phyloP scores from a whole-genome alignment of 1,140 invertebrate genomes.

The Vollenhovia emeryi region DNA sequence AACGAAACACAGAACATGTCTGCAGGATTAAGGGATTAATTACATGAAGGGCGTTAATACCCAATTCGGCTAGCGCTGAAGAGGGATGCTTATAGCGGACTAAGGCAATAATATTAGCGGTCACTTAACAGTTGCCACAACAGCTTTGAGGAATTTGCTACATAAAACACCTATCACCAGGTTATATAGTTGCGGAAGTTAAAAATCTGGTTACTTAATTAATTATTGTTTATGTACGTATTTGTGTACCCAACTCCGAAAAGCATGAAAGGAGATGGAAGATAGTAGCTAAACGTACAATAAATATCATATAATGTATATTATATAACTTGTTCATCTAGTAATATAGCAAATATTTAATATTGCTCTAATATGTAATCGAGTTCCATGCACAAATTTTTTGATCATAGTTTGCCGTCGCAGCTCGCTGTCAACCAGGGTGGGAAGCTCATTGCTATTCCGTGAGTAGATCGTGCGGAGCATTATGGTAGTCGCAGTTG shows the following conservation, averaged over 20 bases:
- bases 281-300: not conserved
- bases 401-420: constrained; percentile 53
- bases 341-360: constrained; percentile 17
- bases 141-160: constrained; percentile 19
- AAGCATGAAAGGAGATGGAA: not conserved
- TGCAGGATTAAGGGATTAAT: constrained; percentile 83
- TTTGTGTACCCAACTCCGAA: not conserved
- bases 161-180: not conserved
- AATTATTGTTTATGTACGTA: not conserved
- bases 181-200: not conserved
- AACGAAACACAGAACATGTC: constrained; percentile 73
- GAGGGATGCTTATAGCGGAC: constrained; percentile 76
- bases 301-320: not conserved
- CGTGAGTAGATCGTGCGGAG: constrained; percentile 72
- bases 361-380: constrained; percentile 1
- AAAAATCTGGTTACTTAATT: not conserved
- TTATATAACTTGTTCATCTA: not conserved
- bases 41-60: constrained; percentile 83
- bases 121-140: constrained; percentile 45
- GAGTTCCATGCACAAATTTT: constrained; percentile 32
- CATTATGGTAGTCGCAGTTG: constrained; percentile 80
- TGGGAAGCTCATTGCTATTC: constrained; percentile 84
- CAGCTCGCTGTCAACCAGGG: constrained; percentile 26
- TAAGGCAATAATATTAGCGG: constrained; percentile 66
- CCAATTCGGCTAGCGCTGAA: constrained; percentile 78